Evolutionary conservation across 1,140 invertebrate species (phyloP).

Genomic region (Ceratosolen fusciceps): DNA sequence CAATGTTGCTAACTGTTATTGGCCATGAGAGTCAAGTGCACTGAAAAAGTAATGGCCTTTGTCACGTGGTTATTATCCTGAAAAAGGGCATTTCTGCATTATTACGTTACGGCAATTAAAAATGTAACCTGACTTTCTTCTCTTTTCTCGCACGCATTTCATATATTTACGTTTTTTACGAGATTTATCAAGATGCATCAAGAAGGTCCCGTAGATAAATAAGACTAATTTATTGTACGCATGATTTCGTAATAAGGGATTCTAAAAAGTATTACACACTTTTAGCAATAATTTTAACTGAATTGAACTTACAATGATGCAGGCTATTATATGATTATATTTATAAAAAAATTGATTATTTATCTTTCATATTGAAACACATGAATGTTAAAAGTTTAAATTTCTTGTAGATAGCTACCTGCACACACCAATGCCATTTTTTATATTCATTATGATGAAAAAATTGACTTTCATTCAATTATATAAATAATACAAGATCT

Average conservation of each 20-base stretch:
- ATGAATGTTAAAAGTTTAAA: background rate
- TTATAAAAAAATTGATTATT: background rate
- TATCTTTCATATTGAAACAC: background rate
- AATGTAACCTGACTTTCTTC: background rate
- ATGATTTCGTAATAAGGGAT: background rate
- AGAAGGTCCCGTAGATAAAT: background rate
- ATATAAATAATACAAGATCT: background rate
- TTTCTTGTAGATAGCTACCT: background rate
- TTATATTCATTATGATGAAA: background rate
- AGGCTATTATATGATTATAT: background rate
- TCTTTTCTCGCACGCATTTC: background rate
- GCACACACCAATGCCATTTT: background rate
- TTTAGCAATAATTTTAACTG: background rate
- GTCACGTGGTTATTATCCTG: background rate
- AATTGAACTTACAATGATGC: background rate
- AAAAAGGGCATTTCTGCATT: background rate
- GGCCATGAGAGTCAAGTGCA: background rate
- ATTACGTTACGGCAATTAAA: conserved; percentile 13
- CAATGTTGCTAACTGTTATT: background rate
- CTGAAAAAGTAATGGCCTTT: background rate
- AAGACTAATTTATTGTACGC: background rate
- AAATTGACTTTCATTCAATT: too few relatives aligned
- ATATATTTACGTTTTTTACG: background rate
- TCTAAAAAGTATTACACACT: background rate
- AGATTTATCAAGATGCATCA: background rate